Evolutionary conservation across 2,113 vertebrate genomes (phyloP).

Genomic region (Amphiprion percula): DNA sequence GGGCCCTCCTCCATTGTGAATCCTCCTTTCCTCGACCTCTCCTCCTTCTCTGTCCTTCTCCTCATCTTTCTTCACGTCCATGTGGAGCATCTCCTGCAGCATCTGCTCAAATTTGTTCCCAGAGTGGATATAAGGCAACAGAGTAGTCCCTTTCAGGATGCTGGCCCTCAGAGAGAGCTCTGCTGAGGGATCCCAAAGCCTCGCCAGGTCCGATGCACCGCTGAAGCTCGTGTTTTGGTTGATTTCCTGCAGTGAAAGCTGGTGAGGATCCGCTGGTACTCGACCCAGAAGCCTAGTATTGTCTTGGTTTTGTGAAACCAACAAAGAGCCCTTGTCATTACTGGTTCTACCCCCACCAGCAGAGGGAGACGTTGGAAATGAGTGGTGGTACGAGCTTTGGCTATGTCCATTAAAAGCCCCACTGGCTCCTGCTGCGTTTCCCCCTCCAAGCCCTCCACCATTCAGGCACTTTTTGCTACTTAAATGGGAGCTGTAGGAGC

Average conservation of each 20-base stretch:
- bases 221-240: slow-evolving; percentile 54
- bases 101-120: slow-evolving; percentile 83
- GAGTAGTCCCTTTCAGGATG: slow-evolving; percentile 75
- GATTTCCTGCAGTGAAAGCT: slow-evolving; percentile 53
- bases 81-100: slow-evolving; percentile 83
- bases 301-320: slow-evolving; percentile 57
- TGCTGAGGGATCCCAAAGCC: slow-evolving; percentile 73
- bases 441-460: slow-evolving; percentile 66
- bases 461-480: slow-evolving; percentile 89
- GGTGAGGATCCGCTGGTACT: slow-evolving; percentile 57
- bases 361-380: slow-evolving; percentile 78
- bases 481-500: slow-evolving; percentile 89
- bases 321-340: slow-evolving; percentile 68
- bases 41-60: slow-evolving; percentile 47
- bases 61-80: slow-evolving; percentile 66
- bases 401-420: slow-evolving; percentile 73
- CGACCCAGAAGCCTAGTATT: slow-evolving; percentile 29
- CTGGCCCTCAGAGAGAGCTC: slow-evolving; percentile 71
- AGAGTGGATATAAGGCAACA: slow-evolving; percentile 80
- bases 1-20: slow-evolving; percentile 47
- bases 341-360: slow-evolving; percentile 67
- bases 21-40: slow-evolving; percentile 50
- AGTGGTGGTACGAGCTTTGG: slow-evolving; percentile 71
- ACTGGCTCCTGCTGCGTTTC: slow-evolving; percentile 44
- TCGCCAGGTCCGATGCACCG: slow-evolving; percentile 50